A percentile compares a stretch with the other conserved stretches of the same genome.
These are phyloP conservation scores for Benitochromis conjunctus DNA, from an alignment of 2,113 vertebrate species.

Conservation along the genomic window DNA sequence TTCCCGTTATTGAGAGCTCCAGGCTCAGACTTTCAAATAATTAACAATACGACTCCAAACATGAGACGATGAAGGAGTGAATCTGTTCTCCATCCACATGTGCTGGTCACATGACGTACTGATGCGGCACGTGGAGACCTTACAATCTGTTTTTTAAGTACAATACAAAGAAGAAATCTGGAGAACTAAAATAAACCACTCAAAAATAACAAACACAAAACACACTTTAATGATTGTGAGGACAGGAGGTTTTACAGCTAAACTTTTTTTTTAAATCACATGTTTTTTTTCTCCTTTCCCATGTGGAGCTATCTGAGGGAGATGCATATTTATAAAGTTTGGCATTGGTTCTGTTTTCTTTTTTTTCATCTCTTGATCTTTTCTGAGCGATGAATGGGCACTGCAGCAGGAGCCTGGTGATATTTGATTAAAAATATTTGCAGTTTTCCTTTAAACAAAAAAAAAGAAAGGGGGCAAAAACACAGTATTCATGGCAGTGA, in stretches of 20 bases:
- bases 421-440: neutral
- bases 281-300: neutral
- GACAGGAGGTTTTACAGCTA: neutral
- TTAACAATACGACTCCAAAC: neutral
- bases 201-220: neutral
- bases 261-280: neutral
- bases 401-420: neutral
- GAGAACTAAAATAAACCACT: neutral
- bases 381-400: neutral
- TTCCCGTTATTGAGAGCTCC: neutral
- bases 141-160: neutral
- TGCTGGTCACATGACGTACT: neutral
- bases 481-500: neutral
- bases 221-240: slow-evolving; percentile 10
- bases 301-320: neutral
- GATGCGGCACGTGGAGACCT: neutral
- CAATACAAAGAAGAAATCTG: neutral
- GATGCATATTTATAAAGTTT: neutral
- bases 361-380: neutral
- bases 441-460: neutral
- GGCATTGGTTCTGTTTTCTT: neutral
- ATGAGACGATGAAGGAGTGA: fast-evolving
- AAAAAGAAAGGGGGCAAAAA: neutral
- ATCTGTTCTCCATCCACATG: neutral
- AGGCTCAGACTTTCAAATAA: neutral